Conservation (phyloP, 2,888 invertebrate genomes). For the Metalampra italica region DNA sequence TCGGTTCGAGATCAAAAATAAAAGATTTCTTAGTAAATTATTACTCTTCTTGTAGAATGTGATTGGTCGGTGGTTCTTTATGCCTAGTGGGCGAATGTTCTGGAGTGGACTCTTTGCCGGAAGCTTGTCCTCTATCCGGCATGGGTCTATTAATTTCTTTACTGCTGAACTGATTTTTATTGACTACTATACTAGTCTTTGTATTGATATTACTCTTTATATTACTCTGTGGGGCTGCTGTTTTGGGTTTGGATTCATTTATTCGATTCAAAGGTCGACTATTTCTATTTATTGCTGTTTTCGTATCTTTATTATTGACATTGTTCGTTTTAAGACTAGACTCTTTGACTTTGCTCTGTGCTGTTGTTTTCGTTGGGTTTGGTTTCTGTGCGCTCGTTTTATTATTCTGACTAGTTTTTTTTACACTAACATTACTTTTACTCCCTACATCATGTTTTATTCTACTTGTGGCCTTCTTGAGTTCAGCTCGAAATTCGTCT, state of each 20-base stretch:
- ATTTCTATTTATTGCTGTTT: conserved; percentile 37
- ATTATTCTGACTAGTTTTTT: conserved; percentile 68
- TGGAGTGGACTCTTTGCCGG: conserved; percentile 81
- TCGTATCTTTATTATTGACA: conserved; percentile 37
- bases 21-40: conserved; percentile 7
- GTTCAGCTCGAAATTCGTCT: conserved; percentile 75
- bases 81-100: conserved; percentile 77
- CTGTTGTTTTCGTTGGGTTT: conserved; percentile 65
- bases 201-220: conserved; percentile 31
- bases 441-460: conserved; percentile 69
- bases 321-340: conserved; percentile 62
- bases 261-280: conserved; percentile 45
- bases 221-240: conserved; percentile 30
- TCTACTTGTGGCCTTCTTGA: conserved; percentile 73
- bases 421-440: conserved; percentile 68
- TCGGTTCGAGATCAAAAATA: background rate
- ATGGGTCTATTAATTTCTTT: conserved; percentile 52
- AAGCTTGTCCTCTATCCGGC: conserved; percentile 77
- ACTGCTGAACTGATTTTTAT: conserved; percentile 43
- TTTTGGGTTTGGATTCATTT: conserved; percentile 52
- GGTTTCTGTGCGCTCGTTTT: conserved; percentile 50
- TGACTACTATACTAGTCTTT: conserved; percentile 32
- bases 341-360: conserved; percentile 68
- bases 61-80: conserved; percentile 33
- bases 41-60: conserved; percentile 47